Evolutionary conservation across 2,113 vertebrate genomes (phyloP).

Genomic region (Maccullochella peelii): DNA sequence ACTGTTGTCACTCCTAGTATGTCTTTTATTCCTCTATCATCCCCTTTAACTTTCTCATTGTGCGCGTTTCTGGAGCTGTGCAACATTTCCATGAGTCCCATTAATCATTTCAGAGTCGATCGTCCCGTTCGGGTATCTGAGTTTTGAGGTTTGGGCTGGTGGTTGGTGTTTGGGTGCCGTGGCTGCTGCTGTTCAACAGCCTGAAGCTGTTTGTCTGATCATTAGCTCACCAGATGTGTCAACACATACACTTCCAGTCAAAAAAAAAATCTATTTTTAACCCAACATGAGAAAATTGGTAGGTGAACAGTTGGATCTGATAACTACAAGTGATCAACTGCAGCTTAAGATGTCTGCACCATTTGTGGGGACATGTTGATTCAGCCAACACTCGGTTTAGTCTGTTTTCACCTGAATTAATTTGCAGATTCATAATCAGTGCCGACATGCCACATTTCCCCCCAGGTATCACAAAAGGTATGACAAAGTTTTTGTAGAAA

Average conservation of each 20-base stretch:
- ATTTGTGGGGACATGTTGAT: neutral
- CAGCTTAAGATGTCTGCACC: neutral
- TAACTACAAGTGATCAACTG: neutral
- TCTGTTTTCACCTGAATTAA: neutral
- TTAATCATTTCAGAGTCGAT: slow-evolving; percentile 25
- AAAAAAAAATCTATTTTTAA: too few relatives aligned
- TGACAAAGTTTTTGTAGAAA: neutral
- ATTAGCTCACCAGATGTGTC: slow-evolving; percentile 8
- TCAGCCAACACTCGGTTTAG: neutral
- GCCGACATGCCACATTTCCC: neutral
- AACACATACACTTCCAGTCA: neutral
- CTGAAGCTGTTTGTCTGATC: slow-evolving; percentile 29
- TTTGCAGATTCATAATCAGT: neutral
- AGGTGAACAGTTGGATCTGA: too few relatives aligned
- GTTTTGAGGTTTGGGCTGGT: slow-evolving; percentile 12
- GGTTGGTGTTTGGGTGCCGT: neutral
- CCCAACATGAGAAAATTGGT: too few relatives aligned
- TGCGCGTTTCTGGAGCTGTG: neutral
- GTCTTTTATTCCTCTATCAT: neutral
- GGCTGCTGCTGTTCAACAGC: slow-evolving; percentile 16
- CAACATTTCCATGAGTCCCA: neutral
- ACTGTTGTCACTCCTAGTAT: neutral
- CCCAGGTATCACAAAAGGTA: too few relatives aligned
- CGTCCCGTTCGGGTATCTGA: neutral
- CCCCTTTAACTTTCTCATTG: neutral